Base-by-base conservation (phyloP, 2,888 invertebrate genomes). In the Eremobia ochroleuca region DNA sequence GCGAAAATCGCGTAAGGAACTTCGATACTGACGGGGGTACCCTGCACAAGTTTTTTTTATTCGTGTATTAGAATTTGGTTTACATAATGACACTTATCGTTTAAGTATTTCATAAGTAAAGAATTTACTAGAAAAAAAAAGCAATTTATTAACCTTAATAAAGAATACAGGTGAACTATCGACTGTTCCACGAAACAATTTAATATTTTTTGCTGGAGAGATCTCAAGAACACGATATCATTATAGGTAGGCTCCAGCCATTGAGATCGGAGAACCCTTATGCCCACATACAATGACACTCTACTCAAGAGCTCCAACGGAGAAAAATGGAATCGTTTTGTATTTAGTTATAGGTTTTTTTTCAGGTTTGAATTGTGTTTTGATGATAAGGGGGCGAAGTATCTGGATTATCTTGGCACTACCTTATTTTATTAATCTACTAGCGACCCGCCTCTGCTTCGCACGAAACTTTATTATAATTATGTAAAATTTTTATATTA, bases 241-340 rank as follows among this genome's bases (percentile, higher is more conserved):
- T 83, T 83, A 78, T 86, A 87, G 85, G 83, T 87, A 83, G 85
- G 75, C 76, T 81, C 68, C 58, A 76, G 80, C 85, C 78, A 81
- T 89, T 82, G 87, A 84, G 76, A 72, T 76, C 49, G 49, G n/a
- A 84, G 87, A n/a, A 73, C 87, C 67, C 88, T 88, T 74, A 70
- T 66, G 40, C 69, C 73, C 69, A 59, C 74, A 77, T 64, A 88
- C 87, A 86, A 87, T 81, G 77, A 84, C 81, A 78, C 88, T 88
- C 31, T 55, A 83, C 25, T 74, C 71, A 68, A 82, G 84, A 74
- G 87, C 64, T 84, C 72, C 71, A 83, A 70, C 85, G 86, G 84
- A 74, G 87, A 86, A 87, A 86, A 87, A 87, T 83, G 85, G 67
- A 83, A 87, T 87, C 86, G 83, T 79, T 87, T 87, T 78, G 82